Percentiles rank a stretch among this genome's conserved stretches.
Conservation (phyloP, 2,797 vertebrate species). For the Cyclura pinguis region DNA sequence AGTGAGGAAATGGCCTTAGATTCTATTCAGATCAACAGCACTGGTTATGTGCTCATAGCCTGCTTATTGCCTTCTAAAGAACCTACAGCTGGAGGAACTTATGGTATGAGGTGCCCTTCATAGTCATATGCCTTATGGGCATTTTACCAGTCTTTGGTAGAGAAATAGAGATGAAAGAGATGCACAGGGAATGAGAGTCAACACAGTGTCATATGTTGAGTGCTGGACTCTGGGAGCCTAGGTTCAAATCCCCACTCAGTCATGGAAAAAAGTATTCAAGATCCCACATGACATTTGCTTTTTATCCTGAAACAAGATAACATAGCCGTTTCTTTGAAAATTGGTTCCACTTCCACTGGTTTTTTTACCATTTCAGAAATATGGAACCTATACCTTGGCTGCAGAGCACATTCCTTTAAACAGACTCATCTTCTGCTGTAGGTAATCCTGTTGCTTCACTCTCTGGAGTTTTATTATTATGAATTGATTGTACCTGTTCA, state of each 20-base stretch:
- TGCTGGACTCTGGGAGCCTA: too few species aligned
- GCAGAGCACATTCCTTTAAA: not conserved
- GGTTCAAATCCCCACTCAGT: too few species aligned
- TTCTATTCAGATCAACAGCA: not conserved
- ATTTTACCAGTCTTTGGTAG: not conserved
- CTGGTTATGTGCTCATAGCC: not conserved
- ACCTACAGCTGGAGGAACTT: not conserved
- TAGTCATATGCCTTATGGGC: not conserved
- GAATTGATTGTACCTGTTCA: not conserved
- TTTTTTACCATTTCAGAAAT: not conserved
- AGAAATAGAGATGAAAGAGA: not conserved
- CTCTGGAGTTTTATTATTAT: conserved; percentile 2
- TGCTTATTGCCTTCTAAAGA: not conserved
- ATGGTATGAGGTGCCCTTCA: not conserved
- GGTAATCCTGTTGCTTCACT: not conserved
- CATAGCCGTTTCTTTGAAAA: too few species aligned
- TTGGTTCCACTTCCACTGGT: not conserved
- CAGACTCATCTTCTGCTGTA: not conserved
- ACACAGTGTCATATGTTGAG: too few species aligned
- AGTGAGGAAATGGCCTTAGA: not conserved
- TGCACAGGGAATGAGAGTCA: not conserved
- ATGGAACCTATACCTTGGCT: not conserved
- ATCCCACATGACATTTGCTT: too few species aligned
- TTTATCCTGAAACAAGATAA: too few species aligned
- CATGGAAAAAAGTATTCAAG: too few species aligned